Percentiles rank a stretch among this genome's conserved stretches.
Conservation (phyloP, 1,140 invertebrate species). For the Lepidurus packardi region DNA sequence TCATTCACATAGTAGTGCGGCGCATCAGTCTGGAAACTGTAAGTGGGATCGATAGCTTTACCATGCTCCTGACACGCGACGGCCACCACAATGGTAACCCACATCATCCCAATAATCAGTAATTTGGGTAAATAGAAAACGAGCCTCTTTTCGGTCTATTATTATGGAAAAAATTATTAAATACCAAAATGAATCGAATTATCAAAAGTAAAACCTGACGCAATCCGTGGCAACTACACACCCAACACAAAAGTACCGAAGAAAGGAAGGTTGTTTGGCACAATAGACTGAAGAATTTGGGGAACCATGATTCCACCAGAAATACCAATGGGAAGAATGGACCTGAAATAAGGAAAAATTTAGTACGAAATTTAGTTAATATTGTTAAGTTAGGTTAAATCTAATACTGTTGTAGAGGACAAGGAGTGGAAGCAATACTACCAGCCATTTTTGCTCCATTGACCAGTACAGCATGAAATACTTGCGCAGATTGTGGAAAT, state of each 20-base stretch:
- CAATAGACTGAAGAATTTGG: conserved; percentile 80
- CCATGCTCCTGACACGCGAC: conserved; percentile 85
- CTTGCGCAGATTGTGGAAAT: conserved; percentile 77
- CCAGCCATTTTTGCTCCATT: conserved; percentile 96
- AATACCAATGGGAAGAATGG: conserved; percentile 88
- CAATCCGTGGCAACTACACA: conserved; percentile 89
- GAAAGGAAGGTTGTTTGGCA: conserved; percentile 86
- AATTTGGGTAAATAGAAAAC: conserved; percentile 90
- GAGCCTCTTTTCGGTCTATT: conserved; percentile 77
- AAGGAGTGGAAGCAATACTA: conserved; percentile 77
- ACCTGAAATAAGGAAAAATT: conserved; percentile 57
- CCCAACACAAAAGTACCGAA: conserved; percentile 84
- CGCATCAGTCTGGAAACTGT: conserved; percentile 81
- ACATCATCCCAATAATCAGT: conserved; percentile 76
- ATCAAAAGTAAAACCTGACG: conserved; percentile 61
- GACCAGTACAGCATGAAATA: conserved; percentile 90
- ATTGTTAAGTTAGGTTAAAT: conserved; percentile 22
- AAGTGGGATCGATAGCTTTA: conserved; percentile 84
- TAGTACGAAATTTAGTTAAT: conserved; percentile 34
- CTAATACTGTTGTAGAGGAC: conserved; percentile 82
- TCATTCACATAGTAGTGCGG: conserved; percentile 75
- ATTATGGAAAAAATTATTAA: conserved; percentile 36
- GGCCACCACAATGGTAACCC: conserved; percentile 76
- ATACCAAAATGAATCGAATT: neutral
- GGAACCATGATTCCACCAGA: conserved; percentile 80